phyloP scores from a whole-genome alignment of 2,888 invertebrate genomes.

The Temnothorax ravouxi region DNA sequence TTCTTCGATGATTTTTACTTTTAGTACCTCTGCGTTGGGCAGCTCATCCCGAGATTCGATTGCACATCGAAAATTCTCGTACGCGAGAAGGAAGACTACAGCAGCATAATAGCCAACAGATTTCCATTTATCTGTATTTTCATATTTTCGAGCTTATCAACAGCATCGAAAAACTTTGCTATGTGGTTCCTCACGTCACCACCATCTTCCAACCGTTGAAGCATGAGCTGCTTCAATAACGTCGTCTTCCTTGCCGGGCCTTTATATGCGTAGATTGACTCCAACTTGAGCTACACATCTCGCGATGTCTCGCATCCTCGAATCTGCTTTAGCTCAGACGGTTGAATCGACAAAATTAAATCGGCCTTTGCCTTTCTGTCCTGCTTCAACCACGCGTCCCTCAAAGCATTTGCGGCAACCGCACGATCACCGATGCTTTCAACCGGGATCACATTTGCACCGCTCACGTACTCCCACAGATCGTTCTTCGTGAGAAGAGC shows the following conservation, averaged over 20 bases:
- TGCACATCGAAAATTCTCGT: slow-evolving; percentile 56
- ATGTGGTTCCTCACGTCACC: slow-evolving; percentile 54
- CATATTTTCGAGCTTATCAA: slow-evolving; percentile 54
- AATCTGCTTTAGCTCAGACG: background rate
- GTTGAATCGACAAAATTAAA: slow-evolving; percentile 9
- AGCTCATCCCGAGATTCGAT: slow-evolving; percentile 53
- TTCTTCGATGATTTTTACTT: slow-evolving; percentile 12
- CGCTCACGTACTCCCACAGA: background rate
- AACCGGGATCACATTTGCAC: background rate
- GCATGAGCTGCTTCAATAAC: slow-evolving; percentile 49
- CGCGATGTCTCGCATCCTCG: slow-evolving; percentile 27
- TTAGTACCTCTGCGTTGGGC: slow-evolving; percentile 46
- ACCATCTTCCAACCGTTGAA: slow-evolving; percentile 33
- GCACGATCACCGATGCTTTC: background rate
- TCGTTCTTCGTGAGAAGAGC: slow-evolving; percentile 38
- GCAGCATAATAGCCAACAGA: slow-evolving; percentile 27
- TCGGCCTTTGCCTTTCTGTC: slow-evolving; percentile 9
- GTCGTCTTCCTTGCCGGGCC: slow-evolving; percentile 25
- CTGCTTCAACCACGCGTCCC: background rate
- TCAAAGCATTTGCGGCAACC: background rate
- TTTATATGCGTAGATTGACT: slow-evolving; percentile 33
- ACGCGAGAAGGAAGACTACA: slow-evolving; percentile 50
- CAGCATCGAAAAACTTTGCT: slow-evolving; percentile 50
- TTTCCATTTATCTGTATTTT: slow-evolving; percentile 44
- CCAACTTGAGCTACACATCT: slow-evolving; percentile 29